A percentile compares a stretch with the other conserved stretches of the same genome.
Conservation (phyloP, 2,797 vertebrate genomes). For the Enteromius viviparus region DNA sequence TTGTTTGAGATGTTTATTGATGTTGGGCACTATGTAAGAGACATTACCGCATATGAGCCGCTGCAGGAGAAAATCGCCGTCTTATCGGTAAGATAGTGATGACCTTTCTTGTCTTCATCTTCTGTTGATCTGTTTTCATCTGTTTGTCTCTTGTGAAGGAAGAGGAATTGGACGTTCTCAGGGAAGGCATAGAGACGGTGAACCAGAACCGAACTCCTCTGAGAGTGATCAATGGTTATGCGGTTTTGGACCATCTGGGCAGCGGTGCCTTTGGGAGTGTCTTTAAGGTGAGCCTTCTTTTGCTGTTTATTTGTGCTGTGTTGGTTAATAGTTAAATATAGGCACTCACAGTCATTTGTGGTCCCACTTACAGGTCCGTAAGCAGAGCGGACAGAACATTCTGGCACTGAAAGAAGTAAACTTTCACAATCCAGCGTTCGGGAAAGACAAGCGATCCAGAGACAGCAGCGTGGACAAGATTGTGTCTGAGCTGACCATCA, state of each 20-base stretch:
- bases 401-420: conserved; percentile 92
- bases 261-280: conserved; percentile 90
- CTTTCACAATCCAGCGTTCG: conserved; percentile 88
- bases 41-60: conserved; percentile 84
- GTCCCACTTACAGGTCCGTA: conserved; percentile 78
- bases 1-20: conserved; percentile 94
- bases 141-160: conserved; percentile 69
- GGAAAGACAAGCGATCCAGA: conserved; percentile 89
- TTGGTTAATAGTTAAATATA: background rate
- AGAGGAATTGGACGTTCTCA: conserved; percentile 82
- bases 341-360: background rate
- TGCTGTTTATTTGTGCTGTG: background rate
- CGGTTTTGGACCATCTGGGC: conserved; percentile 88
- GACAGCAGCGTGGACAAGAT: conserved; percentile 88
- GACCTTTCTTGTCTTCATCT: background rate
- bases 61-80: conserved; percentile 83
- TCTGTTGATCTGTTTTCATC: background rate
- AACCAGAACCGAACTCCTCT: conserved; percentile 87
- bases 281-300: conserved; percentile 80
- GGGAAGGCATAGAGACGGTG: conserved; percentile 81
- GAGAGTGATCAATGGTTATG: conserved; percentile 84
- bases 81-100: conserved; percentile 76
- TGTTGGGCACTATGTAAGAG: conserved; percentile 87
- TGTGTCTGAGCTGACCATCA: conserved; percentile 88
- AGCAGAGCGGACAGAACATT: conserved; percentile 84